Evolutionary conservation across 2,113 vertebrate genomes (phyloP), one percentile per base, ranked within the genome.

Genomic region (Genyomyrus donnyi): DNA sequence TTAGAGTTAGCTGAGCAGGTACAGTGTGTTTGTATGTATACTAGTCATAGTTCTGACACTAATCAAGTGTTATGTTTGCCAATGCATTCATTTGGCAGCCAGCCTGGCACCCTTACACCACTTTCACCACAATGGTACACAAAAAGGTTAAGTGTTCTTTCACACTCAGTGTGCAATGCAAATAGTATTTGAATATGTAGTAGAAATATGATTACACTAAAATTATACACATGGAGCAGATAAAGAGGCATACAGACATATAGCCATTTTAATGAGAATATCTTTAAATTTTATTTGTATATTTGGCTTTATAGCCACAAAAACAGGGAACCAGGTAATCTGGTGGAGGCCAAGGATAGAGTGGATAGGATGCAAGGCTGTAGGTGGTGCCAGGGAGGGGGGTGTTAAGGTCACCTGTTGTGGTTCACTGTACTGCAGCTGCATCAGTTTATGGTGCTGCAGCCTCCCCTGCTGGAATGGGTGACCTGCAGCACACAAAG

Each of bases 381-480:
- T 7, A 58, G 77, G 58, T 4, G 15, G 77, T 17, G 8, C 15
- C 27, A 58, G 45, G 5, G 3, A n/a, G 21, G 56, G 58, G 53
- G 53, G 53, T 58, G 83, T n/a, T 45, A 49, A 27, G 31, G 45
- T 89, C 62, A 62, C 53, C n/a, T 27, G 46, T 74, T 27, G 13
- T 6, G 45, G 45, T 35, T 88, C 52, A 21, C 46, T 58, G 50
- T 50, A 56, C 77, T 96, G 97, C 96, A 0, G 96, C 96, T 90
- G 96, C 96, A 56, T 97, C 96, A 77, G 96, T 93, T 90, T 97
- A 97, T 90, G 96, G 96, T 93, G 94, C 93, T 27, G 88, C 8
- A 88, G 95, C 89, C 90, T 96, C 96, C 86, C 97, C 96, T 93
- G 93, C 94, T 66, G 89, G 96, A 94, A 0, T 94, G 92, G 91